Conservation (phyloP, 53 echinoderm and acorn worm genomes). For the Apostichopus leukothele region DNA sequence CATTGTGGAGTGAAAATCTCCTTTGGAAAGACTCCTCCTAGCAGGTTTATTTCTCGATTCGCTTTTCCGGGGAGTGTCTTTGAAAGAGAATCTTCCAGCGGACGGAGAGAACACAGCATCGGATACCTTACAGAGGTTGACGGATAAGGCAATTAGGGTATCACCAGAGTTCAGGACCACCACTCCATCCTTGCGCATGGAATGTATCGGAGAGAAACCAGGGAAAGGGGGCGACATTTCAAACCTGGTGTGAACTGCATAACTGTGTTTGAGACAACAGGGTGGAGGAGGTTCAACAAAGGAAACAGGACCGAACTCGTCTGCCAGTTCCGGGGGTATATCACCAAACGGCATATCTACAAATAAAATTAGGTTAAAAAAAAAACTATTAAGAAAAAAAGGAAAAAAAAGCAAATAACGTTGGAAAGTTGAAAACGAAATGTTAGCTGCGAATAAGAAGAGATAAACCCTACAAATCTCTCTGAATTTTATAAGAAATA, state of each 20-base stretch:
- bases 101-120: conserved; percentile 46
- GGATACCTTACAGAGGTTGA: conserved; percentile 52
- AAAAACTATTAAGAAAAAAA: not conserved
- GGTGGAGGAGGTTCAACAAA: conserved; percentile 66
- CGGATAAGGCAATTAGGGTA: conserved; percentile 74
- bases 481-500: too few species aligned
- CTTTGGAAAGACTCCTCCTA: not conserved
- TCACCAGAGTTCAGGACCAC: conserved; percentile 93
- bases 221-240: conserved; percentile 98
- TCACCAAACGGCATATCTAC: conserved; percentile 40
- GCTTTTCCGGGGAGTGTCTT: conserved; percentile 11
- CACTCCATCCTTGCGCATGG: conserved; percentile 92
- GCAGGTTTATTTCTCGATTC: not conserved
- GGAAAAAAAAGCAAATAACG: not conserved
- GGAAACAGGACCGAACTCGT: conserved; percentile 54
- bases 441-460: too few species aligned
- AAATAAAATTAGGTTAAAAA: not conserved
- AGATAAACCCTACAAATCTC: too few species aligned
- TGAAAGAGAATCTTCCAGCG: conserved; percentile 32
- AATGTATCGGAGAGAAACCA: conserved; percentile 92
- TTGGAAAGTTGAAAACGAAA: too few species aligned
- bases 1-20: not conserved
- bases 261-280: conserved; percentile 86
- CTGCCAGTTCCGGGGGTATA: conserved; percentile 74
- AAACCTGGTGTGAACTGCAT: conserved; percentile 93